A percentile compares a stretch with the other conserved stretches of the same genome.
Evolutionary conservation across 2,113 vertebrate species (phyloP).

Genomic region (Melanocharis versteri): DNA sequence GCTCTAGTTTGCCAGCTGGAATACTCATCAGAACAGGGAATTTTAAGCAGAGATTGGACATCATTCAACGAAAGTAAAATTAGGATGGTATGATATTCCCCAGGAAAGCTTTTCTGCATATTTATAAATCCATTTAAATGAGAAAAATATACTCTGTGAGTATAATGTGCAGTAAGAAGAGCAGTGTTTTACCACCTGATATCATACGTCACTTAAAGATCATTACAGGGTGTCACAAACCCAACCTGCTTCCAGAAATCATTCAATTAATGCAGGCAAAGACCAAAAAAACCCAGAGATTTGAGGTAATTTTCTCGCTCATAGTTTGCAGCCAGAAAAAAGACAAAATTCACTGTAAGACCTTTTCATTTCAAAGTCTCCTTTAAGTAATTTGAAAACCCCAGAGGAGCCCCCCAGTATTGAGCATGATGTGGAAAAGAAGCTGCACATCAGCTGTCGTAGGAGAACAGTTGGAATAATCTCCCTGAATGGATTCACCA

Average conservation of each 20-base stretch:
- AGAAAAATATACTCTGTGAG: not conserved
- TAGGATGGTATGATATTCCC: conserved; percentile 20
- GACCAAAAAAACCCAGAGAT: not conserved
- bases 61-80: conserved; percentile 35
- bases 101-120: conserved; percentile 32
- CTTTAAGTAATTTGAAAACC: not conserved
- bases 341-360: not conserved
- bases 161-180: not conserved
- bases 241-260: not conserved
- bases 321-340: not conserved
- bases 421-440: not conserved
- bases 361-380: not conserved
- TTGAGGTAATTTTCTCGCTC: not conserved
- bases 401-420: not conserved
- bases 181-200: not conserved
- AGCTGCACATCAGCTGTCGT: not conserved
- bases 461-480: not conserved
- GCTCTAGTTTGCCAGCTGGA: conserved; percentile 64
- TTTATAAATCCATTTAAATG: not conserved
- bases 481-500: not conserved
- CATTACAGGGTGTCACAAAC: not conserved
- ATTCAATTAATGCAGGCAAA: not conserved
- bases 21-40: conserved; percentile 36
- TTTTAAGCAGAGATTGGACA: conserved; percentile 41
- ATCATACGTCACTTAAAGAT: not conserved